Base-by-base conservation (phyloP, 2,888 invertebrate genomes). In the Ophioninae sp. region DNA sequence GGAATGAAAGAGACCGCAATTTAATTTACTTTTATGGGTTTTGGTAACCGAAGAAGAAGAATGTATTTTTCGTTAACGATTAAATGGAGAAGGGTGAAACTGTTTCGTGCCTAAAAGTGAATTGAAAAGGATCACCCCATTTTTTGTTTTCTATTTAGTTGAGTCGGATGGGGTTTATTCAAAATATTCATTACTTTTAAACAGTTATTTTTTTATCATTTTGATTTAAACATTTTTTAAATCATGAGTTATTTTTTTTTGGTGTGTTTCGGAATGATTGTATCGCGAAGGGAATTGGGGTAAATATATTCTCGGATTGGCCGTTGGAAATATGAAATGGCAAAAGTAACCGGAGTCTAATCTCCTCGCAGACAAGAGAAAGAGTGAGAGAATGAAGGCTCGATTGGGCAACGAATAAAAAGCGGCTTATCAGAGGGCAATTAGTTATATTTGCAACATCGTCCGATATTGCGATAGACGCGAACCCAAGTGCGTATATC, bases 391-490 rank as follows among this genome's bases (percentile, higher is more conserved):
- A 51, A 5, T 6, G 51, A 41, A 30, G 64, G 39, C 39, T 58
- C 64, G 68, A 83, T 85, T 79, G 41, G 77, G 69, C 69, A 79
- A 82, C 68, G 10, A 51, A 44, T 69, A 51, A 10, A 41, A 23
- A n/a, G n/a, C 64, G 20, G 44, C 20, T 51, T 73, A 44, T 67
- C 44, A 6, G 65, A 84, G 23, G 79, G 87, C 87, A 87, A 88
- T 88, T 86, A 83, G 56, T 83, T 73, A 86, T 76, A 81, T 89
- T 65, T 88, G 85, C 87, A 81, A 86, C 79, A 88, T 86, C 87
- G 72, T 74, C 87, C 86, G 88, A 88, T 61, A 83, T 83, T 81
- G 39, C n/a, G 58, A 41, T 41, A 30, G n/a, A 63, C 44, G 23
- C 44, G 20, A 41, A n/a, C 23, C 23, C 7, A 56, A 23, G 17